phyloP scores from a whole-genome alignment of 2,888 invertebrate species.

The Bibio marci region DNA sequence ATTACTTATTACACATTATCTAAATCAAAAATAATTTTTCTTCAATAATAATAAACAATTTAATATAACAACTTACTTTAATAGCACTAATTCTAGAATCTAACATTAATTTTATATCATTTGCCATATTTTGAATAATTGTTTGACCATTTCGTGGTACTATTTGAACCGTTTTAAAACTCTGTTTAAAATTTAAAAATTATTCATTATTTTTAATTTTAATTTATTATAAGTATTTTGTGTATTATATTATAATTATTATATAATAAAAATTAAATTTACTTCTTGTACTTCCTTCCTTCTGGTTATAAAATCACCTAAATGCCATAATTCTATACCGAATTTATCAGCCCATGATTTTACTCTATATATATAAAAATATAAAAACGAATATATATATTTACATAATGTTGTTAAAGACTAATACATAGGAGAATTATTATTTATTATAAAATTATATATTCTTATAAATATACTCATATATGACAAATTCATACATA shows the following conservation, averaged over 20 bases:
- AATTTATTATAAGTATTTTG: neutral
- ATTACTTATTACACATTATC: neutral
- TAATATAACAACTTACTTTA: slow-evolving; percentile 36
- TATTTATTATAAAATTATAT: too few relatives aligned
- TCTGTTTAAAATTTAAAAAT: slow-evolving; percentile 34
- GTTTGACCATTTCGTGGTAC: slow-evolving; percentile 58
- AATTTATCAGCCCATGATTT: slow-evolving; percentile 69
- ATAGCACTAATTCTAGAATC: slow-evolving; percentile 77
- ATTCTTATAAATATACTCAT: too few relatives aligned
- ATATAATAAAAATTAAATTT: slow-evolving; percentile 20
- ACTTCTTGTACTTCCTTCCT: slow-evolving; percentile 63
- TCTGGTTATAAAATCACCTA: slow-evolving; percentile 65
- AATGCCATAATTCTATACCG: slow-evolving; percentile 61
- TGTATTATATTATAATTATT: neutral
- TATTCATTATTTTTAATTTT: neutral
- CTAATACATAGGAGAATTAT: too few relatives aligned
- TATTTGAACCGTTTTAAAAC: slow-evolving; percentile 62
- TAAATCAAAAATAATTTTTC: neutral
- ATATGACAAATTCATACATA: too few relatives aligned
- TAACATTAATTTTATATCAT: slow-evolving; percentile 76
- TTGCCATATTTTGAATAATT: slow-evolving; percentile 66
- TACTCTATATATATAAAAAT: slow-evolving; percentile 33
- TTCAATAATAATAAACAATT: neutral
- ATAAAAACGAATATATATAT: too few relatives aligned
- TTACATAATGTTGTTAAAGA: too few relatives aligned